These are phyloP conservation scores for Ataeniobius toweri DNA, from an alignment of 2,797 vertebrate genomes.

Conservation along the genomic window DNA sequence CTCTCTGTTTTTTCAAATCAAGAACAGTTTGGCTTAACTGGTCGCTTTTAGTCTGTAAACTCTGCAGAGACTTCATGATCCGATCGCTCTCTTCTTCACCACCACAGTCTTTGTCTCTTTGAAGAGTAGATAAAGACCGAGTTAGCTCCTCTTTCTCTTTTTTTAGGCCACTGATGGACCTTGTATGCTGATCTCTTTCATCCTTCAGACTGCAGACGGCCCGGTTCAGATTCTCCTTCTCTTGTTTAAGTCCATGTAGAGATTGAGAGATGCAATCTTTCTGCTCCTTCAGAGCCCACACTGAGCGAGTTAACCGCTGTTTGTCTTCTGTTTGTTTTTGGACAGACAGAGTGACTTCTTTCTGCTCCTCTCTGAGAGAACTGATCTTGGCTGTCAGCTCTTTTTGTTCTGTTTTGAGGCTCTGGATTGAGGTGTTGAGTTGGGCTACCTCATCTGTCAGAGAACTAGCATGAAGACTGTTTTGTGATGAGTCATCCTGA, in stretches of 20 bases:
- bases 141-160: conserved; percentile 60
- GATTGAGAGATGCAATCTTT: conserved; percentile 56
- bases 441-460: conserved; percentile 30
- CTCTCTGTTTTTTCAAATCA: conserved; percentile 55
- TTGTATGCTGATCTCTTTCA: conserved; percentile 54
- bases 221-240: conserved; percentile 63
- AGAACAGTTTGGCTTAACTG: conserved; percentile 50
- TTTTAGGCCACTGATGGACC: conserved; percentile 42
- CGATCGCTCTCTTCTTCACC: conserved; percentile 53
- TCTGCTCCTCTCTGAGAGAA: conserved; percentile 68
- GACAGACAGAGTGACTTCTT: conserved; percentile 56
- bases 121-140: conserved; percentile 41
- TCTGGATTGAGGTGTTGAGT: conserved; percentile 50
- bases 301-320: conserved; percentile 76
- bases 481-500: background rate
- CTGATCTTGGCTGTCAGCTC: conserved; percentile 45
- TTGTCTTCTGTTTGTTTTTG: conserved; percentile 75
- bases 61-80: conserved; percentile 38
- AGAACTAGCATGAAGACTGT: conserved; percentile 11
- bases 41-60: conserved; percentile 56
- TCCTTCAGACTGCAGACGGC: conserved; percentile 54
- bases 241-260: conserved; percentile 59
- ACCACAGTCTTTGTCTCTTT: conserved; percentile 50
- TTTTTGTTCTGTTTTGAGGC: conserved; percentile 60
- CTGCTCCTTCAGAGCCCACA: conserved; percentile 75